A percentile compares a stretch with the other conserved stretches of the same genome.
phyloP scores from a whole-genome alignment of 1,140 invertebrate genomes.

The Atta cephalotes region DNA sequence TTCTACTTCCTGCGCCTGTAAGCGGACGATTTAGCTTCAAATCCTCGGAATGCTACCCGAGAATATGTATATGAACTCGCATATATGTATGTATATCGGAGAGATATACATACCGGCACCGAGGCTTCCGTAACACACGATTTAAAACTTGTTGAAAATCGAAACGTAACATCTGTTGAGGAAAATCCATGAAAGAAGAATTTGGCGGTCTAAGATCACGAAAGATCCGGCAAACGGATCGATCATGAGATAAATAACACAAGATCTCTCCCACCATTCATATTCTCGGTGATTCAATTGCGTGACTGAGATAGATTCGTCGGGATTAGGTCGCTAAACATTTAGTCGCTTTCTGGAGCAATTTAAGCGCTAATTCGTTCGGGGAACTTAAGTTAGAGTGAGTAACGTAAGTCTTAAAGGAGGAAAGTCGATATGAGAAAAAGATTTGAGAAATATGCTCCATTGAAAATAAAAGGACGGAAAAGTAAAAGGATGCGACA shows the following conservation, averaged over 20 bases:
- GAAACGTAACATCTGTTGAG: neutral
- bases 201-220: neutral
- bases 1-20: constrained; percentile 61
- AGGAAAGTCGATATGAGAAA: constrained; percentile 49
- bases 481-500: constrained; percentile 3
- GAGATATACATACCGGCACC: neutral
- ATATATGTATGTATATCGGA: neutral
- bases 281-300: constrained; percentile 31
- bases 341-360: constrained; percentile 12
- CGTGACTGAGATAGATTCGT: constrained; percentile 16
- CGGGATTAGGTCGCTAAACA: constrained; percentile 17
- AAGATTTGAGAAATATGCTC: neutral
- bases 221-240: neutral
- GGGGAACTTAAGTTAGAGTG: neutral
- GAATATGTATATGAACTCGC: neutral
- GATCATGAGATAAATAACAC: neutral
- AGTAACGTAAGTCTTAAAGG: constrained; percentile 18
- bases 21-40: constrained; percentile 71
- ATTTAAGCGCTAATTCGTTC: constrained; percentile 27
- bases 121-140: neutral
- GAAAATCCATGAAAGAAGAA: neutral
- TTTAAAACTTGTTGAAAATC: neutral
- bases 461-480: neutral
- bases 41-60: constrained; percentile 75
- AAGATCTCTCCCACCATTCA: neutral